Base-by-base conservation (phyloP, 2,888 invertebrate genomes). In the Scaptomyza reducta region DNA sequence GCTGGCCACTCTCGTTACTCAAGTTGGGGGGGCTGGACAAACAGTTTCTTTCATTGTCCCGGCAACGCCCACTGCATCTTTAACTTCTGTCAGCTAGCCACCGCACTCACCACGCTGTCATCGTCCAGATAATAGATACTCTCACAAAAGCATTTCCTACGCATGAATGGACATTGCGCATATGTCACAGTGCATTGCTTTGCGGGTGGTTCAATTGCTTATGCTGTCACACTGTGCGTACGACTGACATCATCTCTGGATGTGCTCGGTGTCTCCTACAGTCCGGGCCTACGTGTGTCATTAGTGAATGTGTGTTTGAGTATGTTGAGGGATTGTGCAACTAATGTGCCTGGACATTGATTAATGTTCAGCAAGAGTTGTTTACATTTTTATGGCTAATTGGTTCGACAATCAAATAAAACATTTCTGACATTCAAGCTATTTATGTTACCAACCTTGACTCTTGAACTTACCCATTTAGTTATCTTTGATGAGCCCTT, bases 191-290 rank as follows among this genome's bases (percentile, higher is more conserved):
- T 46, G 49, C 44, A 47, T 54, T 62, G 62, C 41, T 27, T 35
- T 45, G 42, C 16, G 64, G 63, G 55, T 33, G 49, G 25, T 59
- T 50, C 53, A 62, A 64, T 75, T 57, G 79, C 50, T 55, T 49
- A 44, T 14, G 47, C 55, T 49, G 74, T 55, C 70, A 56, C 69
- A 74, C 69, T 59, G 69, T 69, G 79, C 88, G 79, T 70, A 88
- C 86, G 86, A 86, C 86, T 88, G 82, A 88, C 82, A 73, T 62
- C 56, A 66, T 58, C 61, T 58, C 41, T 53, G 44, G 60, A 46
- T 14, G 25, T 41, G 56, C 46, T 1, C n/a, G 13, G 31, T 31
- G 29, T 13, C 27, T 1, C 14, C 13, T 38, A 13, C 27, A 7
- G 31, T 11, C 3, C 33, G 31, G 14, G 35, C 45, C 44, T 40